These are phyloP conservation scores for Anguilla japonica DNA, from an alignment of 2,113 vertebrate genomes.

Conservation along the genomic window DNA sequence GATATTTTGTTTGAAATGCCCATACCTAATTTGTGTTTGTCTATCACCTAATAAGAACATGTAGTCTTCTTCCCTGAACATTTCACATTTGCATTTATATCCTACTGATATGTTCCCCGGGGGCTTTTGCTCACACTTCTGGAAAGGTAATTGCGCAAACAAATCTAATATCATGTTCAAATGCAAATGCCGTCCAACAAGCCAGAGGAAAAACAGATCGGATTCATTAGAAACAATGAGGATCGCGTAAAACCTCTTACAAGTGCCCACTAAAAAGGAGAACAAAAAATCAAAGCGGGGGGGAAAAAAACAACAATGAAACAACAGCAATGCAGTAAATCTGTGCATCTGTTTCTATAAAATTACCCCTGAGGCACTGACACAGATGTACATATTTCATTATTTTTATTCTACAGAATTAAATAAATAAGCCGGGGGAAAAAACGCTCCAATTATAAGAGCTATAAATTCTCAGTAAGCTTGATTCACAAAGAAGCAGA, in stretches of 20 bases:
- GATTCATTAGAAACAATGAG: background rate
- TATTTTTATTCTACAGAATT: background rate
- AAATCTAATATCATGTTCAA: background rate
- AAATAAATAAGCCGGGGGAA: background rate
- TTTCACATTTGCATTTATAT: background rate
- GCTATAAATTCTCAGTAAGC: background rate
- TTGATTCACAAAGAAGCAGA: background rate
- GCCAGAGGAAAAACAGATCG: background rate
- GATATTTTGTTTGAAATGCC: background rate
- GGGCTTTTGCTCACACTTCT: background rate
- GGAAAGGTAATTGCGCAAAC: conserved; percentile 1
- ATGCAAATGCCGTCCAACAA: background rate
- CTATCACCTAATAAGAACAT: background rate
- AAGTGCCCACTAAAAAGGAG: background rate
- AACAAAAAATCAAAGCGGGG: background rate
- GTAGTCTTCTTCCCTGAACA: background rate
- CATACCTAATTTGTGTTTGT: background rate
- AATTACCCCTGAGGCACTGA: background rate
- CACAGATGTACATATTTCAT: background rate
- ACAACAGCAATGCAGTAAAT: background rate
- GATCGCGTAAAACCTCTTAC: background rate
- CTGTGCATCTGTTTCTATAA: background rate
- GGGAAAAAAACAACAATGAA: background rate
- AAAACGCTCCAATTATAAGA: background rate
- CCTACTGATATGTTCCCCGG: background rate